phyloP scores from a whole-genome alignment of 2,888 invertebrate species.

The Himalopsyche tibetana region DNA sequence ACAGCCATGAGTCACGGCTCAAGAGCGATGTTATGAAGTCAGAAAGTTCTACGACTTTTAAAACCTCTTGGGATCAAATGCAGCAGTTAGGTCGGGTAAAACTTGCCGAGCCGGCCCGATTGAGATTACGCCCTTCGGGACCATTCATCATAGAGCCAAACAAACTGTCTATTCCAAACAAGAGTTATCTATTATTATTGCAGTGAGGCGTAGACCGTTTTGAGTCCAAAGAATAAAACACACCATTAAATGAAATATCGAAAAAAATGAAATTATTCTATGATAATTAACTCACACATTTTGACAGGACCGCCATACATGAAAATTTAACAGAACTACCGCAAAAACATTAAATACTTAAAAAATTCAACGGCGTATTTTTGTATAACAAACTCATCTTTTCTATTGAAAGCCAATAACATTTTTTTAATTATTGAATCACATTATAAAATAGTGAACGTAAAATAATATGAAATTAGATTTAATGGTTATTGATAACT shows the following conservation, averaged over 20 bases:
- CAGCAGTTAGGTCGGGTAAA: neutral
- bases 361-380: too few relatives aligned
- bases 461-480: too few relatives aligned
- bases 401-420: too few relatives aligned
- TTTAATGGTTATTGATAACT: too few relatives aligned
- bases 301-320: too few relatives aligned
- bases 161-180: neutral
- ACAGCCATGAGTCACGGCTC: neutral
- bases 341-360: too few relatives aligned
- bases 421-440: too few relatives aligned
- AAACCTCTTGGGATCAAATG: conserved; percentile 3
- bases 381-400: too few relatives aligned
- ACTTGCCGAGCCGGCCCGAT: neutral
- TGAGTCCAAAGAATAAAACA: neutral
- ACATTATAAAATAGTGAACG: too few relatives aligned
- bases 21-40: conserved; percentile 12
- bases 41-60: neutral
- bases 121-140: conserved; percentile 2
- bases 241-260: neutral
- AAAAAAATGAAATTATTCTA: too few relatives aligned
- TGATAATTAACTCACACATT: too few relatives aligned
- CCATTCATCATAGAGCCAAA: conserved; percentile 29
- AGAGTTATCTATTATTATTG: neutral
- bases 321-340: too few relatives aligned
- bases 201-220: neutral